Percentiles rank a stretch among this genome's conserved stretches.
Evolutionary conservation across 2,113 vertebrate species (phyloP).

Genomic region (Neoarius graeffei): DNA sequence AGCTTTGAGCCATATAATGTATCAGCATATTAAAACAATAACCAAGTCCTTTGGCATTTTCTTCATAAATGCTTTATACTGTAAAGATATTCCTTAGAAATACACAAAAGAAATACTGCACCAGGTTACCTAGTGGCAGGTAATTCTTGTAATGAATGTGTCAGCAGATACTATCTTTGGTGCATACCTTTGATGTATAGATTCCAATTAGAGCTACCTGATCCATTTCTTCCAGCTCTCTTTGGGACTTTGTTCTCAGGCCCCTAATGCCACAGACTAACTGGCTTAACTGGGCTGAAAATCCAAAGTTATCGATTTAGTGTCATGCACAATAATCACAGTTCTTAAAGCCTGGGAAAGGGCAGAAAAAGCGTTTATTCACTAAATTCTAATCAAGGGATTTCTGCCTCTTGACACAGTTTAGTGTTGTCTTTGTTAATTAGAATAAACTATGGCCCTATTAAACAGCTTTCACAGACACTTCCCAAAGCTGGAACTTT

Average conservation of each 20-base stretch:
- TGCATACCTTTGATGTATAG: not conserved
- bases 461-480: not conserved
- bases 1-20: not conserved
- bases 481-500: not conserved
- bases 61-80: not conserved
- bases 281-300: not conserved
- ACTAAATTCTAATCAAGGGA: not conserved
- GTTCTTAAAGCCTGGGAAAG: not conserved
- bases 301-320: slow-evolving; percentile 26
- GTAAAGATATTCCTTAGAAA: not conserved
- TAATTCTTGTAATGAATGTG: not conserved
- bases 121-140: not conserved
- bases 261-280: slow-evolving; percentile 9
- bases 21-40: not conserved
- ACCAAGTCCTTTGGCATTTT: not conserved
- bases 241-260: not conserved
- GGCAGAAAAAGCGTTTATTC: not conserved
- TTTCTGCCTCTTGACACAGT: not conserved
- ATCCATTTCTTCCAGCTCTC: not conserved
- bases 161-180: not conserved
- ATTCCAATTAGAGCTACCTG: not conserved
- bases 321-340: slow-evolving; percentile 13
- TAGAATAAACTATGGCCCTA: not conserved
- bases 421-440: slow-evolving; percentile 17
- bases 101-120: no score